A percentile compares a stretch with the other conserved stretches of the same genome.
phyloP scores from a whole-genome alignment of 2,113 vertebrate species.

The Peromyscus maniculatus region DNA sequence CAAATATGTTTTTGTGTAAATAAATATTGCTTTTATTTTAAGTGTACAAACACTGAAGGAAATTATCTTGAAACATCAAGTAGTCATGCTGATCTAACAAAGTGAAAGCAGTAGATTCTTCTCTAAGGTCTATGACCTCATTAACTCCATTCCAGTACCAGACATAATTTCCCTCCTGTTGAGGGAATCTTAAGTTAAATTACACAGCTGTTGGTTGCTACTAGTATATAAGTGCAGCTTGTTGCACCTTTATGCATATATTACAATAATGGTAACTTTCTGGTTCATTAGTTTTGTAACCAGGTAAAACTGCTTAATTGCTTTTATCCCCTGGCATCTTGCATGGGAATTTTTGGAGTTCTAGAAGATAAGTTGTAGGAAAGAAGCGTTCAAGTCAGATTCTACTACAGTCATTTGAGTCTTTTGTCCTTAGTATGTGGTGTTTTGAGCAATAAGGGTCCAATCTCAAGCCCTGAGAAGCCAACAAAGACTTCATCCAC shows the following conservation, averaged over 20 bases:
- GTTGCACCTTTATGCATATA: neutral
- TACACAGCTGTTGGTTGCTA: neutral
- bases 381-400: neutral
- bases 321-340: neutral
- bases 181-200: neutral
- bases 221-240: neutral
- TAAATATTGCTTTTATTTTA: neutral
- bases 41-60: neutral
- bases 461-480: too few species aligned
- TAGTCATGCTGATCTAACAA: neutral
- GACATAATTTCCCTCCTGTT: neutral
- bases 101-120: neutral
- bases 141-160: neutral
- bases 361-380: neutral
- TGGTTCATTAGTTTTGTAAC: neutral
- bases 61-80: neutral
- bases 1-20: neutral
- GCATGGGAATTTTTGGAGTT: neutral
- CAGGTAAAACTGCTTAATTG: neutral
- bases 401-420: neutral
- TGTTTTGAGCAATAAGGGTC: neutral
- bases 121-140: neutral
- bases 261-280: neutral
- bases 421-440: neutral
- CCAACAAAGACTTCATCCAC: neutral